Conservation (phyloP, 2,888 invertebrate species). For the Chrysolina americana region DNA sequence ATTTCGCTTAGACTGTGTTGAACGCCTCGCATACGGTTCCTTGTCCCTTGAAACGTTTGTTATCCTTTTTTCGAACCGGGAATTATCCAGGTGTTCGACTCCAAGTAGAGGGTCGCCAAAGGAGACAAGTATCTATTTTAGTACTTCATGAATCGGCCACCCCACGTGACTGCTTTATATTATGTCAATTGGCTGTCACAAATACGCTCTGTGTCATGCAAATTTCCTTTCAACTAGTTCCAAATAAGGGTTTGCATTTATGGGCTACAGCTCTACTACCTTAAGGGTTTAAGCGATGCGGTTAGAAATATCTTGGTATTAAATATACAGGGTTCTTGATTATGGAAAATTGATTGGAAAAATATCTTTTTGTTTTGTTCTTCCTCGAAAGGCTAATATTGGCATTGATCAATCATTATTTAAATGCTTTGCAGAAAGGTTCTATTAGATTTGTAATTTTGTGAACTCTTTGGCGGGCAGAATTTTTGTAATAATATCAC, state of each 20-base stretch:
- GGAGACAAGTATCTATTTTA: constrained; percentile 69
- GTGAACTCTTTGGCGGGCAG: too few species aligned
- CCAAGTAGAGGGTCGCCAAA: constrained; percentile 58
- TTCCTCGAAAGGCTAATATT: too few species aligned
- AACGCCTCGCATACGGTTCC: neutral
- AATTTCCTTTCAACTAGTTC: constrained; percentile 65
- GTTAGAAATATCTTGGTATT: neutral
- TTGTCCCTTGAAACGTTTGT: neutral
- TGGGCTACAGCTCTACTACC: constrained; percentile 26
- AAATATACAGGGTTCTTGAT: neutral
- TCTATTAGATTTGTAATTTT: too few species aligned
- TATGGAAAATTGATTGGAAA: too few species aligned
- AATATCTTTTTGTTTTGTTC: too few species aligned
- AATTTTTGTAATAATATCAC: too few species aligned
- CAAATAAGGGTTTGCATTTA: constrained; percentile 53
- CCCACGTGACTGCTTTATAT: constrained; percentile 70
- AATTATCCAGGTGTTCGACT: constrained; percentile 33
- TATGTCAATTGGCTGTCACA: constrained; percentile 70
- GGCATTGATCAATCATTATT: too few species aligned
- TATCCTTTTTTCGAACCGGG: neutral
- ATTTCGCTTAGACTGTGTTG: neutral
- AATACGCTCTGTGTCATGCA: constrained; percentile 69
- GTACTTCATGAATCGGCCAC: constrained; percentile 68
- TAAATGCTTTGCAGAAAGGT: too few species aligned
- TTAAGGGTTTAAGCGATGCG: neutral